phyloP scores from a whole-genome alignment of 2,797 vertebrate genomes.

The Ibycter americanus region DNA sequence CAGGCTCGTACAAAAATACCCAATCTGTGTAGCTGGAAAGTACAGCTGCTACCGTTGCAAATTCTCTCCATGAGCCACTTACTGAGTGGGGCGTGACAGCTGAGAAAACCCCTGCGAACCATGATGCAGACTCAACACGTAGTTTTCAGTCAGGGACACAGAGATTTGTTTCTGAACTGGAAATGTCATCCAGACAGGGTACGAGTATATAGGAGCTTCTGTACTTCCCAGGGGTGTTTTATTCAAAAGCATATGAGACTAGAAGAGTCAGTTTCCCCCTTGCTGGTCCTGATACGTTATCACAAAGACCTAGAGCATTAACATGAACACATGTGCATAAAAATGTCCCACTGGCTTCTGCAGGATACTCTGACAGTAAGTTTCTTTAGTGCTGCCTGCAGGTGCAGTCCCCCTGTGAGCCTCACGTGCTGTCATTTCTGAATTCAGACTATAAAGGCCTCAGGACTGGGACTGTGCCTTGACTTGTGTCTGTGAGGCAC shows the following conservation, averaged over 20 bases:
- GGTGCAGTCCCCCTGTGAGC: neutral
- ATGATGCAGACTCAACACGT: neutral
- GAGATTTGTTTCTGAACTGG: neutral
- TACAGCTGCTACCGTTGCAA: neutral
- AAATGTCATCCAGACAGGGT: neutral
- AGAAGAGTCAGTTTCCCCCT: neutral
- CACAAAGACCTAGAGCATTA: neutral
- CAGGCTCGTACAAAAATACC: neutral
- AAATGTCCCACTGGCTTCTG: neutral
- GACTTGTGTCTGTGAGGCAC: slow-evolving; percentile 36
- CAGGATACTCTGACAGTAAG: neutral
- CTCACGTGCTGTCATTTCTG: neutral
- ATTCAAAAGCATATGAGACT: accelerated
- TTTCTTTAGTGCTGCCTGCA: neutral
- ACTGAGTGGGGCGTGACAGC: neutral
- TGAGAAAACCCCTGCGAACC: neutral
- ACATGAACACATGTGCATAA: accelerated
- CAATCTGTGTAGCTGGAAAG: neutral
- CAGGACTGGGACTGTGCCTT: slow-evolving; percentile 4
- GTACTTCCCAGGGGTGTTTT: neutral
- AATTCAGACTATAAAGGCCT: neutral
- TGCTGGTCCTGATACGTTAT: neutral
- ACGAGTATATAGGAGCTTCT: neutral
- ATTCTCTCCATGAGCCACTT: neutral
- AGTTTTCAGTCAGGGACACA: neutral